These are phyloP conservation scores for Argyresthia goedartella DNA, from an alignment of 2,888 invertebrate species.

Conservation along the genomic window DNA sequence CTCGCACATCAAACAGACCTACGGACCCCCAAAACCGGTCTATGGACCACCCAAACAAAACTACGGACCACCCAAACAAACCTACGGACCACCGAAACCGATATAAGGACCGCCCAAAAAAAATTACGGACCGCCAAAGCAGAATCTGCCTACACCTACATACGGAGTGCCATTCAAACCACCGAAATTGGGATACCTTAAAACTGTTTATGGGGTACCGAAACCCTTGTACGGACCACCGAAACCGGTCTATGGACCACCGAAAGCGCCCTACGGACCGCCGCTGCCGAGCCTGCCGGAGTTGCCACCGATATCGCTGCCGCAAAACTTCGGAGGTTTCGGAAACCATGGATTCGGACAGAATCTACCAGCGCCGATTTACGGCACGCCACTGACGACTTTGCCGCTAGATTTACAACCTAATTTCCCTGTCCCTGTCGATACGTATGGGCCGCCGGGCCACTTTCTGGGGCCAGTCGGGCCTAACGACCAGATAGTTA, in stretches of 20 bases:
- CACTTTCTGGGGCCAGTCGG: conserved; percentile 44
- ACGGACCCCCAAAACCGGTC: conserved; percentile 58
- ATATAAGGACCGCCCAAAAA: too few species aligned
- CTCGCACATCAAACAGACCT: conserved; percentile 39
- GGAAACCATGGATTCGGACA: conserved; percentile 34
- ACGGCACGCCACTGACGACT: conserved; percentile 45
- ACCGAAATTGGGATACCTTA: conserved; percentile 33
- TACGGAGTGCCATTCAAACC: conserved; percentile 46
- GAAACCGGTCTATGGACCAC: conserved; percentile 45
- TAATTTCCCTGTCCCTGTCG: conserved; percentile 50
- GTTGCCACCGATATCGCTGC: too few species aligned
- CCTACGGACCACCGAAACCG: conserved; percentile 40
- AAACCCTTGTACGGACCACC: conserved; percentile 57
- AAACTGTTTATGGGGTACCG: conserved; percentile 32
- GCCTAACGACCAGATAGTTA: conserved; percentile 44
- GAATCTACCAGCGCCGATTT: conserved; percentile 51
- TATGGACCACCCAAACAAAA: conserved; percentile 36
- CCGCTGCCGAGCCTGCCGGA: conserved; percentile 14
- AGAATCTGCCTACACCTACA: conserved; percentile 33
- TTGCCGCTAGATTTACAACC: conserved; percentile 48
- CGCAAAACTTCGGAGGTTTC: conserved; percentile 16
- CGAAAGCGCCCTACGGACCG: conserved; percentile 18
- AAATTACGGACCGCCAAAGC: too few species aligned
- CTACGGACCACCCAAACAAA: conserved; percentile 42
- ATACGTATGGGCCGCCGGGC: conserved; percentile 62